These are phyloP conservation scores for Papilio aristodemus DNA, from an alignment of 1,140 invertebrate genomes.

Conservation along the genomic window DNA sequence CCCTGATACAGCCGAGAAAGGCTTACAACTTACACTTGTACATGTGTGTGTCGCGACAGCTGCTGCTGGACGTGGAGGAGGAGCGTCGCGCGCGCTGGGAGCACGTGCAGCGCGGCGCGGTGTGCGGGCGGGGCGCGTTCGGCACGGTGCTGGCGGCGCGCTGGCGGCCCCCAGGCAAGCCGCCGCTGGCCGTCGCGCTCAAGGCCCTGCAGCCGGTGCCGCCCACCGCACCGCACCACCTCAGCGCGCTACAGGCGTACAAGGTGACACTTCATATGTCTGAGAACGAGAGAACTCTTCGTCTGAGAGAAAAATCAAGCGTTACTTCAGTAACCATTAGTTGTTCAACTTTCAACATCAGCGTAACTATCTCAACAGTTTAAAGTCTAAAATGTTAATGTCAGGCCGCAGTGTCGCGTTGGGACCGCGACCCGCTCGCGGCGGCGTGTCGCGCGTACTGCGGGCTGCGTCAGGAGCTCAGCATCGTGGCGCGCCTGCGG, in stretches of 20 bases:
- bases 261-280: constrained; percentile 81
- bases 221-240: constrained; percentile 88
- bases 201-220: constrained; percentile 97
- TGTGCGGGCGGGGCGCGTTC: constrained; percentile 97
- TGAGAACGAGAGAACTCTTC: too few relatives aligned
- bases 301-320: too few relatives aligned
- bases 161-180: constrained; percentile 82
- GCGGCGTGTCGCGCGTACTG: constrained; percentile 97
- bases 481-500: constrained; percentile 91
- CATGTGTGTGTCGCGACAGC: constrained; percentile 72
- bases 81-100: constrained; percentile 89
- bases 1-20: background rate
- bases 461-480: constrained; percentile 95
- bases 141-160: constrained; percentile 96
- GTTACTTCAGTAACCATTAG: too few relatives aligned
- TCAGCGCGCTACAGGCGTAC: constrained; percentile 88
- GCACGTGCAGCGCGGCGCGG: constrained; percentile 87
- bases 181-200: constrained; percentile 89
- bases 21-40: background rate
- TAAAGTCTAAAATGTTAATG: background rate
- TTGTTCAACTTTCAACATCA: too few relatives aligned
- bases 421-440: constrained; percentile 94
- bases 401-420: constrained; percentile 91
- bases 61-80: constrained; percentile 94
- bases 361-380: too few relatives aligned